Evolutionary conservation across 2,888 invertebrate genomes (phyloP).

Genomic region (Oxyscelio sp.): DNA sequence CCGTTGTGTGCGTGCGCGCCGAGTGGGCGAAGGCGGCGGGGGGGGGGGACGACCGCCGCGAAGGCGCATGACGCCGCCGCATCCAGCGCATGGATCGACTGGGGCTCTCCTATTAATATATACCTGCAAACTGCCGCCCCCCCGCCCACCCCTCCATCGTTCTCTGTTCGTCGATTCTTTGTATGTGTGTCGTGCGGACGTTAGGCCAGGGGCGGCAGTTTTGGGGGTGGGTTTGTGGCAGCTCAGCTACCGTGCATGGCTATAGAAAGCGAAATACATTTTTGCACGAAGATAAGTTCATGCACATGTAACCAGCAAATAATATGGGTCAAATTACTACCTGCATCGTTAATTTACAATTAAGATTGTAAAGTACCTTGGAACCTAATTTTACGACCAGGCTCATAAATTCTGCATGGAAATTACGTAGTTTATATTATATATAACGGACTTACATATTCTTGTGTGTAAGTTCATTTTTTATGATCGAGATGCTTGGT

Average conservation of each 20-base stretch:
- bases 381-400: too few species aligned
- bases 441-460: too few species aligned
- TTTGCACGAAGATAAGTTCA: too few species aligned
- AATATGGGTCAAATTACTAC: too few species aligned
- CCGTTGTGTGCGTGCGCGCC: too few species aligned
- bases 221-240: not conserved
- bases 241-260: not conserved
- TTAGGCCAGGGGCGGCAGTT: slow-evolving; percentile 25
- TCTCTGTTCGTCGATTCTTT: slow-evolving; percentile 20
- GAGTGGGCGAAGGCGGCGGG: slow-evolving; percentile 49
- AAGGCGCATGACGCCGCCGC: slow-evolving; percentile 85
- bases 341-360: too few species aligned
- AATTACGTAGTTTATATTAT: too few species aligned
- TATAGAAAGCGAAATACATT: not conserved
- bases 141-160: slow-evolving; percentile 24
- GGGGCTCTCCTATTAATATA: slow-evolving; percentile 76
- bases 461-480: too few species aligned
- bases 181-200: slow-evolving; percentile 60
- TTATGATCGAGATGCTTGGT: too few species aligned
- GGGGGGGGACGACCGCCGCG: slow-evolving; percentile 73
- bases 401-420: too few species aligned
- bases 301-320: too few species aligned
- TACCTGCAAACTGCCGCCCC: slow-evolving; percentile 72
- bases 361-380: too few species aligned
- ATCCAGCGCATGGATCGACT: slow-evolving; percentile 86